Conservation (phyloP, 2,797 vertebrate species). For the Pagetopsis macropterus region DNA sequence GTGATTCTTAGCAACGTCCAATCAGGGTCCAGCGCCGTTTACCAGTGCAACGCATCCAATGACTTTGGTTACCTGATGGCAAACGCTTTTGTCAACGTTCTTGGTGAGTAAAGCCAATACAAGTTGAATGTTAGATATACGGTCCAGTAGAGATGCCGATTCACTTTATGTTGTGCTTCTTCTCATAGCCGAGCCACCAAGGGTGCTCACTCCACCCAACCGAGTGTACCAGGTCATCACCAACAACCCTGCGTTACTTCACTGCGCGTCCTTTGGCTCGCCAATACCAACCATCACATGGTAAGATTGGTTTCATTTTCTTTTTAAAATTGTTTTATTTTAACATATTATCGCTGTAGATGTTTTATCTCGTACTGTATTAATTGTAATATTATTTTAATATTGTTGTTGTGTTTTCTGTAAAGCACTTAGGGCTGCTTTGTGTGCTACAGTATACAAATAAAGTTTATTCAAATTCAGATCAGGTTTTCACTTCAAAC, state of each 20-base stretch:
- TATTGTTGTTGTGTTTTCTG: no score
- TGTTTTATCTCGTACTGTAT: no score
- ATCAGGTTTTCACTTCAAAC: neutral
- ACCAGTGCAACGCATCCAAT: constrained; percentile 96
- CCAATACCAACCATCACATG: constrained; percentile 93
- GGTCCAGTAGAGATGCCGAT: neutral
- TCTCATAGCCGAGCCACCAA: constrained; percentile 90
- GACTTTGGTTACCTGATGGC: constrained; percentile 94
- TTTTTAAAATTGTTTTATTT: no score
- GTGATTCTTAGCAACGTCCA: constrained; percentile 91
- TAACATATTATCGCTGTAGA: no score
- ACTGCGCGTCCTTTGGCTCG: constrained; percentile 94
- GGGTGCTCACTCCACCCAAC: constrained; percentile 90
- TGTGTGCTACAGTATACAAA: no score
- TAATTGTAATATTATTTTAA: no score
- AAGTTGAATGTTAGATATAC: neutral
- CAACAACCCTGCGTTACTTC: constrained; percentile 87
- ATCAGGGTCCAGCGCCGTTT: constrained; percentile 92
- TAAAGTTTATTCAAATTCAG: neutral
- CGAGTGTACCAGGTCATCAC: constrained; percentile 91
- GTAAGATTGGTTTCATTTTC: constrained; percentile 82
- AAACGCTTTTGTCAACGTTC: constrained; percentile 94
- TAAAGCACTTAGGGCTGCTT: no score
- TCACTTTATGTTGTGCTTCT: constrained; percentile 11
- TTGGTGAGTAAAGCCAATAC: constrained; percentile 84